Conservation (phyloP, 2,888 invertebrate species). For the Amaurobius ferox region DNA sequence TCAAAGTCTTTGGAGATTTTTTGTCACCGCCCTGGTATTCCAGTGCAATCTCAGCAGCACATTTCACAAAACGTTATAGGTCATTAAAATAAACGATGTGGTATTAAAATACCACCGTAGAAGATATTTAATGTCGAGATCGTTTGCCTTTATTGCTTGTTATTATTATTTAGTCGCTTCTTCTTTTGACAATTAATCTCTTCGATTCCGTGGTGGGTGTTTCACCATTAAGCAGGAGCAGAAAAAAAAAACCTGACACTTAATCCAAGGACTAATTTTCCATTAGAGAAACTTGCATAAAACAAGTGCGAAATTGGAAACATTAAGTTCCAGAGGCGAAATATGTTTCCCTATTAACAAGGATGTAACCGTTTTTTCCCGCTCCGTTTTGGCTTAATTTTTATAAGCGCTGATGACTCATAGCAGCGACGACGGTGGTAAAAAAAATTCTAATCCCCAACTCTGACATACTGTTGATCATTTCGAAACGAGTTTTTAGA, state of each 20-base stretch:
- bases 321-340: slow-evolving; percentile 40
- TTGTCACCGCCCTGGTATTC: slow-evolving; percentile 33
- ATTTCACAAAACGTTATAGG: slow-evolving; percentile 64
- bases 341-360: slow-evolving; percentile 63
- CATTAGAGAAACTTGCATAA: slow-evolving; percentile 51
- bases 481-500: slow-evolving; percentile 40
- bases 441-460: slow-evolving; percentile 27
- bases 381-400: slow-evolving; percentile 47
- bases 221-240: slow-evolving; percentile 35
- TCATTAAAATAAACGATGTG: slow-evolving; percentile 68
- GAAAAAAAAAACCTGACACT: slow-evolving; percentile 36
- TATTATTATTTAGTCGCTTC: slow-evolving; percentile 58
- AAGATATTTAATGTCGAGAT: slow-evolving; percentile 52
- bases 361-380: slow-evolving; percentile 40
- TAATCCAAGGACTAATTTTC: slow-evolving; percentile 61
- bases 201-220: slow-evolving; percentile 35
- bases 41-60: slow-evolving; percentile 30
- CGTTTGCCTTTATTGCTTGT: slow-evolving; percentile 61
- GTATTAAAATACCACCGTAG: slow-evolving; percentile 62
- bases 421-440: not conserved
- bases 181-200: slow-evolving; percentile 65
- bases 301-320: slow-evolving; percentile 52
- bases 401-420: slow-evolving; percentile 48
- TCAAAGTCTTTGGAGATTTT: slow-evolving; percentile 23
- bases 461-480: slow-evolving; percentile 34